Evolutionary conservation across 2,113 vertebrate species (phyloP), one percentile per base, ranked within the genome.

Genomic region (Chaetura pelagica): DNA sequence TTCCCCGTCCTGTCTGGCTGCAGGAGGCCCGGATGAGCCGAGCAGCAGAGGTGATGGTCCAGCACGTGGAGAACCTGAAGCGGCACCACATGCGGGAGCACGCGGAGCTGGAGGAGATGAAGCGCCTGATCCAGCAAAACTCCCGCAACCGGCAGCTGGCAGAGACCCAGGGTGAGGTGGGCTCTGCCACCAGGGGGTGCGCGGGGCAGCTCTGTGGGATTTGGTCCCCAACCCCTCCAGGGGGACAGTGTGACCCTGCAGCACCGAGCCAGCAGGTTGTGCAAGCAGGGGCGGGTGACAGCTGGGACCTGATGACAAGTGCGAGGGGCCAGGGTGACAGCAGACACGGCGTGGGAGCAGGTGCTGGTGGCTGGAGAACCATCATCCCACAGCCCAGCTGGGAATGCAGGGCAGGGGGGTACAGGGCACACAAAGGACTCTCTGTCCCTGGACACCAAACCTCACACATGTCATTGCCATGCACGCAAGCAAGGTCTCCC

Each of bases 31-130:
- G 98, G 66, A 97, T 98, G 97, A 98, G 98, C 92, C 96, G 97
- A 13, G 98, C 98, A 0, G 97, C 98, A 4, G 98, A 98, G 91
- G 98, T 99, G 93, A 99, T 99, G 98, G 97, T 99, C 27, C 97
- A 98, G 88, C 98, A 99, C 2, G 98, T 99, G 96, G 98, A 99
- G 97, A 98, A 98, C 69, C 96, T 99, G 94, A 98, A 97, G 96
- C 94, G 96, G 48, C 97, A 96, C 27, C 98, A 98, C 29, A 46
- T 96, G 84, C 96, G 96, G 80, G 98, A 98, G 49, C 84, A 86
- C 6, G 61, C 95, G 1, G 99, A 99, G 94, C 97, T 99, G 85
- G 98, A 99, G 91, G 98, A 99, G 84, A 97, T 98, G 93, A 98
- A 97, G 91, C 98, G 95, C 78, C 93, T 95, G 62, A 96, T 97